A percentile compares a stretch with the other conserved stretches of the same genome.
Conservation (phyloP, 1,140 invertebrate genomes). For the Bemisia tabaci region DNA sequence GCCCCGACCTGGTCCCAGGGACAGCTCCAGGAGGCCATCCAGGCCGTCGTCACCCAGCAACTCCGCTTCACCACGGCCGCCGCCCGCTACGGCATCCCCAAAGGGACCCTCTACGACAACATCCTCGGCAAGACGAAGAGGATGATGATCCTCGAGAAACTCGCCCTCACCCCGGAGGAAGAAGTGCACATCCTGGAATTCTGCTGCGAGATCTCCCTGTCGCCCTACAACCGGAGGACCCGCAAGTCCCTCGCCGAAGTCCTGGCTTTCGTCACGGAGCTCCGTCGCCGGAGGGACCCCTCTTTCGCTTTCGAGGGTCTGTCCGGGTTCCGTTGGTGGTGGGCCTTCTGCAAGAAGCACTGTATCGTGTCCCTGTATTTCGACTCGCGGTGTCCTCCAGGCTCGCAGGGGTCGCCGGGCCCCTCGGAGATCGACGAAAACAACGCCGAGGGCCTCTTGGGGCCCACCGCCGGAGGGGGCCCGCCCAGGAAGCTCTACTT, state of each 20-base stretch:
- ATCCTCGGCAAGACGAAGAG: constrained; percentile 61
- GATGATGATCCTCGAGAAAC: constrained; percentile 57
- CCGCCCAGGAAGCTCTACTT: not conserved
- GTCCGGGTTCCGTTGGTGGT: constrained; percentile 62
- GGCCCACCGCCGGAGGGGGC: not conserved
- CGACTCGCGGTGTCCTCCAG: constrained; percentile 27
- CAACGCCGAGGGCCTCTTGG: not conserved
- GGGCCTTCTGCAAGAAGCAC: constrained; percentile 67
- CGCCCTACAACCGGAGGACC: constrained; percentile 55
- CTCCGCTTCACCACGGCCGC: constrained; percentile 64
- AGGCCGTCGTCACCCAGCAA: constrained; percentile 55
- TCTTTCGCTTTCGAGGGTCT: constrained; percentile 48
- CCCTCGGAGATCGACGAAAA: not conserved
- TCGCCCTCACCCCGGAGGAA: constrained; percentile 42
- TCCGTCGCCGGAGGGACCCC: constrained; percentile 43
- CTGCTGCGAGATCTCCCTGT: constrained; percentile 54
- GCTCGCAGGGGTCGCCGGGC: not conserved
- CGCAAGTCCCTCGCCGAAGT: constrained; percentile 49
- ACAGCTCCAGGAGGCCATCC: constrained; percentile 57
- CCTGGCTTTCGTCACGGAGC: constrained; percentile 47
- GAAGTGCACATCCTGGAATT: constrained; percentile 53
- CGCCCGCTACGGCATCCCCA: constrained; percentile 53
- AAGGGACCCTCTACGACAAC: constrained; percentile 64
- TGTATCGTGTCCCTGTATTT: constrained; percentile 52
- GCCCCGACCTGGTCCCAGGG: constrained; percentile 59